These are phyloP conservation scores for Peromyscus aztecus DNA, from an alignment of 2,797 vertebrate species.

Conservation along the genomic window DNA sequence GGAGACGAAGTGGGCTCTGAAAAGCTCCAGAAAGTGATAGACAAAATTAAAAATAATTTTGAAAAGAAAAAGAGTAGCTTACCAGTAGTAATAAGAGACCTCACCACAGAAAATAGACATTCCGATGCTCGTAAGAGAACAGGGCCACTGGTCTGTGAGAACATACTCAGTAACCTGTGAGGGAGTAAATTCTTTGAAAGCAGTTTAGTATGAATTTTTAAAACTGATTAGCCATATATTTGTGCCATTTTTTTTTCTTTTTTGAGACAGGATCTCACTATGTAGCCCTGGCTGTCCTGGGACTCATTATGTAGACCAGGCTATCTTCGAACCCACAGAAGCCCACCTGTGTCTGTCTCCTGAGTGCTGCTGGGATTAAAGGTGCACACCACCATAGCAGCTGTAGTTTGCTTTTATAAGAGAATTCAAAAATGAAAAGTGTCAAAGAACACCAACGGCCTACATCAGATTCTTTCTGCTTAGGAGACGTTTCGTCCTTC, in stretches of 20 bases:
- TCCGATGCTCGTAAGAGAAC: neutral
- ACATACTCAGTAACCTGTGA: constrained; percentile 5
- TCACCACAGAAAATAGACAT: neutral
- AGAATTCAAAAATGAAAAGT: neutral
- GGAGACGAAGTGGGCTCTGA: neutral
- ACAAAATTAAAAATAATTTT: neutral
- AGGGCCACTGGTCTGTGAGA: neutral
- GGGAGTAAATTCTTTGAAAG: neutral
- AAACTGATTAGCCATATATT: neutral
- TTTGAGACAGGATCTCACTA: neutral
- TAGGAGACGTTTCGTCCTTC: neutral
- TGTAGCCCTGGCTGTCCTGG: neutral
- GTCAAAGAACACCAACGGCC: neutral
- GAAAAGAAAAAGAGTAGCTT: neutral
- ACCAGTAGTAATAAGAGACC: neutral
- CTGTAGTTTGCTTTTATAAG: constrained; percentile 16
- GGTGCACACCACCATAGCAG: neutral
- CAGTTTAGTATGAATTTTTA: constrained; percentile 16
- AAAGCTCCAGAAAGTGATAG: constrained; percentile 29
- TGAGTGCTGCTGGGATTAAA: neutral
- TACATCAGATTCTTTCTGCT: constrained; percentile 13
- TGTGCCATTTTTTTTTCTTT: neutral
- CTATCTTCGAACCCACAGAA: neutral
- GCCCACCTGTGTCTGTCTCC: neutral
- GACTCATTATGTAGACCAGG: neutral